Percentiles rank a stretch among this genome's conserved stretches.
These are phyloP conservation scores for Cotesia congregata DNA, from an alignment of 2,888 invertebrate species.

Conservation along the genomic window DNA sequence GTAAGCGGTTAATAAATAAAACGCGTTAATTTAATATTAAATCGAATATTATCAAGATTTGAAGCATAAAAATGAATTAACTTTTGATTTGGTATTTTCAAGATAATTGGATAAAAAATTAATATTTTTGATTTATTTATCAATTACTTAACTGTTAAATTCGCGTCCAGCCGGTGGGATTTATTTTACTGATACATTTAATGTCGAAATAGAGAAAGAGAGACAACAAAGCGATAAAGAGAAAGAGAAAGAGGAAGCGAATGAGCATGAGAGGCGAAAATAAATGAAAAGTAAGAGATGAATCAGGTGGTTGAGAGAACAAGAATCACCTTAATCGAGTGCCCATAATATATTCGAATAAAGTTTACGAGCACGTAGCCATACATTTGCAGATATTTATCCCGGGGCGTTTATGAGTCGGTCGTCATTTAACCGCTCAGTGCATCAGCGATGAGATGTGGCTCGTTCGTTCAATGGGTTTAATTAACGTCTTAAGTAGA, in stretches of 20 bases:
- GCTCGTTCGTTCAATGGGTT: conserved; percentile 47
- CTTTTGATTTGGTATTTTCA: background rate
- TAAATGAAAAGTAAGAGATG: background rate
- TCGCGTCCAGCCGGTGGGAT: too few relatives aligned
- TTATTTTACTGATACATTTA: background rate
- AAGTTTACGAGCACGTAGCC: conserved; percentile 47
- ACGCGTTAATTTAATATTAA: background rate
- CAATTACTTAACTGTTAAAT: background rate
- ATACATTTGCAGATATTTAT: conserved; percentile 38
- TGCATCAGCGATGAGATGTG: conserved; percentile 37
- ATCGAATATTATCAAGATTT: background rate
- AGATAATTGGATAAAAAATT: conserved; percentile 1
- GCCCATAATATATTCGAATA: conserved; percentile 34
- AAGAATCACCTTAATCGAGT: conserved; percentile 37
- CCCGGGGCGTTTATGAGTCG: conserved; percentile 39
- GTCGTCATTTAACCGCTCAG: conserved; percentile 24
- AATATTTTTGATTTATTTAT: background rate
- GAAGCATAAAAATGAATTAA: background rate
- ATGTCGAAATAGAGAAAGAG: background rate
- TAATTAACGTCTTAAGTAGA: conserved; percentile 54
- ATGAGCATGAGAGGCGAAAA: background rate
- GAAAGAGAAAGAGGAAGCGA: background rate
- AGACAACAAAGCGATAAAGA: background rate
- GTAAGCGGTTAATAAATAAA: background rate
- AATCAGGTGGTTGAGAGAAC: background rate